Evolutionary conservation across 1,140 invertebrate genomes (phyloP).

Genomic region (Pollicipes pollicipes): DNA sequence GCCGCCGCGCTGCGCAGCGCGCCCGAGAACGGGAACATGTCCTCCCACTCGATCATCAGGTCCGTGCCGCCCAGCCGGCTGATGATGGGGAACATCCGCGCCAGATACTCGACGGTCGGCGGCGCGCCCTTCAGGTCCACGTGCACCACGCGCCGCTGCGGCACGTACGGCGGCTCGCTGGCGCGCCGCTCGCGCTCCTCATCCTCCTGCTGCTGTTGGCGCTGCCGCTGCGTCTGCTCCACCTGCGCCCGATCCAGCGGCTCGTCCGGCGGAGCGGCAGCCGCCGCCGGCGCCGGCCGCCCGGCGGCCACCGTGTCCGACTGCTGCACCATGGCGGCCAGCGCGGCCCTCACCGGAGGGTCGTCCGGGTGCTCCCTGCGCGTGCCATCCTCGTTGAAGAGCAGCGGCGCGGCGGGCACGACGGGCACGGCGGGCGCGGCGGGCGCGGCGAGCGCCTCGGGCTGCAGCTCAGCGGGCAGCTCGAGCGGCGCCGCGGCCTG

Average conservation of each 20-base stretch:
- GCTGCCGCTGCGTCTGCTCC: background rate
- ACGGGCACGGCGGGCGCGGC: too few species aligned
- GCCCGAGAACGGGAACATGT: conserved; percentile 34
- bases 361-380: background rate
- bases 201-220: background rate
- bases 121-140: conserved; percentile 82
- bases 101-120: conserved; percentile 46
- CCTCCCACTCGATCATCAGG: conserved; percentile 35
- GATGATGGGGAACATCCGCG: conserved; percentile 52
- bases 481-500: too few species aligned
- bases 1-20: conserved; percentile 36
- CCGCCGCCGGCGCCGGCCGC: too few species aligned
- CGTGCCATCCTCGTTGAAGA: background rate
- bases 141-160: conserved; percentile 41
- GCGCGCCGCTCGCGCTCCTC: too few species aligned
- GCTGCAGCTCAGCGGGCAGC: too few species aligned
- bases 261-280: too few species aligned
- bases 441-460: background rate
- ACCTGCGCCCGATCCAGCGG: background rate
- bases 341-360: too few species aligned
- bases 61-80: conserved; percentile 41
- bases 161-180: background rate
- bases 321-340: background rate
- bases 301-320: background rate
- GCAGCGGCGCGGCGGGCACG: background rate